Evolutionary conservation across 1,140 invertebrate genomes (phyloP).

Genomic region (Lucilia sericata): DNA sequence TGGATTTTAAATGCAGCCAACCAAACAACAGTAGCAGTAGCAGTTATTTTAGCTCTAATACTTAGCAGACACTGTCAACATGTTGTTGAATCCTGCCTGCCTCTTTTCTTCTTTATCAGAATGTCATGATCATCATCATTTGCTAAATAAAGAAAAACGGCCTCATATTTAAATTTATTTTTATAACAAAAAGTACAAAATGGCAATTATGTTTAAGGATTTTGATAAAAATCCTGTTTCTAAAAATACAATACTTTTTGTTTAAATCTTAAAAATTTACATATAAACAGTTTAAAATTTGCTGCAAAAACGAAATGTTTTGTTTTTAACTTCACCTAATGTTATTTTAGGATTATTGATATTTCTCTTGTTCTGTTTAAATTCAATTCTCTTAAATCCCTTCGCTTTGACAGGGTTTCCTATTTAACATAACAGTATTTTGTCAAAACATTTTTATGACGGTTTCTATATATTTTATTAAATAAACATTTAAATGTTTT

Average conservation of each 20-base stretch:
- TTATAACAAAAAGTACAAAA: background rate
- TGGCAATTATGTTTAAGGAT: constrained; percentile 11
- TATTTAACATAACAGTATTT: background rate
- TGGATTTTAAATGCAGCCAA: background rate
- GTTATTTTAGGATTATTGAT: background rate
- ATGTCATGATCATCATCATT: background rate
- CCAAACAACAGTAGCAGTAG: too few relatives aligned
- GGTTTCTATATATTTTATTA: background rate
- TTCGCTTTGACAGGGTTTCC: background rate
- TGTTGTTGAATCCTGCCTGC: background rate
- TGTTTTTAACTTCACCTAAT: background rate
- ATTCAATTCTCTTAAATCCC: background rate
- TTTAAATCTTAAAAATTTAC: background rate
- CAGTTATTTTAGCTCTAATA: background rate
- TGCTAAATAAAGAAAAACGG: background rate
- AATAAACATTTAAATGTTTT: background rate
- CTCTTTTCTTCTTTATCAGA: background rate
- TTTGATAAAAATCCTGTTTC: constrained; percentile 3
- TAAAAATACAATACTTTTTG: too few relatives aligned
- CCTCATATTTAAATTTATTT: background rate
- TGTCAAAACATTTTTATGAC: background rate
- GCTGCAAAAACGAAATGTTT: background rate
- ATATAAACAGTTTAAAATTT: background rate
- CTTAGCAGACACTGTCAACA: background rate
- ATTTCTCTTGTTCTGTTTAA: background rate